phyloP scores from a whole-genome alignment of 1,140 invertebrate genomes.

The Plectus sambesii region DNA sequence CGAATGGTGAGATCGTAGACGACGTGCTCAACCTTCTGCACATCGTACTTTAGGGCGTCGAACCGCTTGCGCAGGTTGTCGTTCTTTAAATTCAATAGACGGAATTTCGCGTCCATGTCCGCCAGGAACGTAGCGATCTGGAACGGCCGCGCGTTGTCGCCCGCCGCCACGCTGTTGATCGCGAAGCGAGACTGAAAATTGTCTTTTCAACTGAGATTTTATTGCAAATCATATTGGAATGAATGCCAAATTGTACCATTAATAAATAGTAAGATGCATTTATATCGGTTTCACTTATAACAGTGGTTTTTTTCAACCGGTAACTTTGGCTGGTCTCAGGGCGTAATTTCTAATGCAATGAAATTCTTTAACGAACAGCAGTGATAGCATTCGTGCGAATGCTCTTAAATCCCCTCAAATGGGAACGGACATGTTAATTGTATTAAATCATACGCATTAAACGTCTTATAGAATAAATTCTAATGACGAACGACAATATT shows the following conservation, averaged over 20 bases:
- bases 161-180: constrained; percentile 73
- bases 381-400: no score
- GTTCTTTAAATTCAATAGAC: constrained; percentile 77
- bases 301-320: no score
- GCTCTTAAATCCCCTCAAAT: no score
- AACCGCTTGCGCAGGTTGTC: constrained; percentile 72
- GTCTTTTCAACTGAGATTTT: background rate
- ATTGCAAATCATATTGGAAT: background rate
- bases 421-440: no score
- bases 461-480: no score
- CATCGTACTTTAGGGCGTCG: constrained; percentile 78
- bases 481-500: no score
- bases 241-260: background rate
- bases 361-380: no score
- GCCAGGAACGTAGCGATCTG: constrained; percentile 72
- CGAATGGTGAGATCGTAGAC: constrained; percentile 81
- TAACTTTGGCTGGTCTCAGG: no score
- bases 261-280: no score
- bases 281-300: no score
- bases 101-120: constrained; percentile 73
- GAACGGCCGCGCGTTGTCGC: constrained; percentile 65
- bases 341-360: no score
- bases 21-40: constrained; percentile 86
- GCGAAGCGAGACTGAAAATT: constrained; percentile 57
- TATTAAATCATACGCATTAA: no score